These are phyloP conservation scores for Erethizon dorsatum DNA, from an alignment of 2,797 vertebrate species.

Conservation along the genomic window DNA sequence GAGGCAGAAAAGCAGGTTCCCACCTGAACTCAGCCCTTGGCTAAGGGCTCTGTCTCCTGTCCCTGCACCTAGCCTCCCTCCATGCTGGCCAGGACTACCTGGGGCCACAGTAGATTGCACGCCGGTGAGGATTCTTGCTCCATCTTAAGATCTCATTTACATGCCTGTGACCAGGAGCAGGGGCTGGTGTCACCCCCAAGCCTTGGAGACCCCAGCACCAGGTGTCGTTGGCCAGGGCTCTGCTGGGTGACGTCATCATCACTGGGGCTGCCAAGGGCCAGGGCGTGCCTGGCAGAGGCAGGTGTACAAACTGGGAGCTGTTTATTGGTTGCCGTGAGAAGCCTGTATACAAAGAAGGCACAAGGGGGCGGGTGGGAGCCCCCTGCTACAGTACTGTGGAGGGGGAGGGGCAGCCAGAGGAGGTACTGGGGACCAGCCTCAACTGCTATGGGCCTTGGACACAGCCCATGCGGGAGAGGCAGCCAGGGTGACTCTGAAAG, in stretches of 20 bases:
- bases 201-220: neutral
- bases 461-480: neutral
- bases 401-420: neutral
- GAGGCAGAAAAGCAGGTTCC: neutral
- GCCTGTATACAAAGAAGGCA: slow-evolving; percentile 86
- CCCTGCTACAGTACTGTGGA: slow-evolving; percentile 83
- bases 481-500: slow-evolving; percentile 50
- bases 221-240: neutral
- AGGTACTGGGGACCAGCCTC: slow-evolving; percentile 61
- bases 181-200: neutral
- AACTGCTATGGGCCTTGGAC: slow-evolving; percentile 14
- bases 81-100: neutral
- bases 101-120: neutral
- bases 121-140: neutral
- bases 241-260: too few species aligned
- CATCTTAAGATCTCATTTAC: neutral
- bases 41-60: neutral
- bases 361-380: slow-evolving; percentile 53
- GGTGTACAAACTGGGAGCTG: slow-evolving; percentile 76
- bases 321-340: slow-evolving; percentile 82
- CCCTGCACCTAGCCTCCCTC: neutral
- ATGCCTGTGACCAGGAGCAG: neutral
- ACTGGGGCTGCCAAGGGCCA: neutral
- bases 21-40: neutral
- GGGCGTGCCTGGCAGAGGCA: neutral